Conservation (phyloP, 2,113 vertebrate genomes). For the Cnemophilus loriae region DNA sequence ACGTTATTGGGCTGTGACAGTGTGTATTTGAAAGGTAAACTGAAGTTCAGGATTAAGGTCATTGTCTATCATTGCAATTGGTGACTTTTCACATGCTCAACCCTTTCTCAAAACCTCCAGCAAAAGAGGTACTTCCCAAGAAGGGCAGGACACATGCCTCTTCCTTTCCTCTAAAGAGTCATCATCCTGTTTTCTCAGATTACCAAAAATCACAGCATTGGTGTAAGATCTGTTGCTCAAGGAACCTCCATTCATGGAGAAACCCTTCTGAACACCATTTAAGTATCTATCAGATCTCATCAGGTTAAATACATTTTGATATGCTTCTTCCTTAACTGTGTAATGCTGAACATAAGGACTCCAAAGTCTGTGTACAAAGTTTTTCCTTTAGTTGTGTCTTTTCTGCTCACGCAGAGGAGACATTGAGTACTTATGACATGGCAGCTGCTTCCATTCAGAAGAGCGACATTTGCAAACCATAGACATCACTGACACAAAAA, state of each 20-base stretch:
- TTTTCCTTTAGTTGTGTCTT: neutral
- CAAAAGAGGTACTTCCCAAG: neutral
- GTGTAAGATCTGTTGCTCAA: neutral
- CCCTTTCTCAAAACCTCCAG: neutral
- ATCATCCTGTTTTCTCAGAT: neutral
- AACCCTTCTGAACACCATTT: neutral
- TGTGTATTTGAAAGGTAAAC: neutral
- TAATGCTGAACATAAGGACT: slow-evolving; percentile 28
- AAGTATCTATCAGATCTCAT: neutral
- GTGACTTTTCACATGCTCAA: neutral
- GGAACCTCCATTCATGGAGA: neutral
- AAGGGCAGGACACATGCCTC: neutral
- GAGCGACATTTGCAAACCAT: neutral
- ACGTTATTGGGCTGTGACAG: neutral
- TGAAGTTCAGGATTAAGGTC: neutral
- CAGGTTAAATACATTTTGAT: slow-evolving; percentile 17
- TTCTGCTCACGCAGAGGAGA: neutral
- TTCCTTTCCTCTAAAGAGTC: neutral
- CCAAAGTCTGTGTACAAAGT: neutral
- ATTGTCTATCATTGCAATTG: neutral
- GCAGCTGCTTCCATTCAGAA: slow-evolving; percentile 52
- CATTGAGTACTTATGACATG: neutral
- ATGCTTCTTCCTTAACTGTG: neutral
- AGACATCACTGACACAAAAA: neutral
- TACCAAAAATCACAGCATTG: neutral